A percentile compares a stretch with the other conserved stretches of the same genome.
Conservation (phyloP, 1,140 invertebrate species). For the Drosophila gunungcola region DNA sequence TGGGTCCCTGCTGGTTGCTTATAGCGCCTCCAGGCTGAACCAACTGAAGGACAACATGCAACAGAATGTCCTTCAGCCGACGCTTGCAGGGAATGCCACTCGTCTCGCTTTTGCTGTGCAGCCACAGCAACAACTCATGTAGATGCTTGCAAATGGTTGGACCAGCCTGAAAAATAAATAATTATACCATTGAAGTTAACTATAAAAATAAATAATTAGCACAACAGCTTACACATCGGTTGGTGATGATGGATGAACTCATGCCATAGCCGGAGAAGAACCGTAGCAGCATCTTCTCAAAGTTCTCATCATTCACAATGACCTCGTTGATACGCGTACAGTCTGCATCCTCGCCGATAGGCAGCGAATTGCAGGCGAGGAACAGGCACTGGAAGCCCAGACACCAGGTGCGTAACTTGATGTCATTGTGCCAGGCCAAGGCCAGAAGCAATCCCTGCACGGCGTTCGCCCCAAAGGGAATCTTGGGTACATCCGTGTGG, state of each 20-base stretch:
- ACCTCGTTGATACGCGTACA: conserved; percentile 86
- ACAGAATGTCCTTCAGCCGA: conserved; percentile 88
- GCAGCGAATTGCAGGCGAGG: conserved; percentile 86
- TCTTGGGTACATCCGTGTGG: conserved; percentile 88
- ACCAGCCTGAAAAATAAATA: conserved; percentile 87
- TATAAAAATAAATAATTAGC: background rate
- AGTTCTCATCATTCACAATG: conserved; percentile 89
- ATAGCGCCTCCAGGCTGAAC: conserved; percentile 90
- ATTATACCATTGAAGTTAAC: background rate
- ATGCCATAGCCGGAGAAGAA: conserved; percentile 89
- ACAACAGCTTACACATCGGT: conserved; percentile 73
- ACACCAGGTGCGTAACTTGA: conserved; percentile 91
- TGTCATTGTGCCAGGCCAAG: conserved; percentile 88
- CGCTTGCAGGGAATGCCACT: conserved; percentile 87
- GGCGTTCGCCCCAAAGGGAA: conserved; percentile 89
- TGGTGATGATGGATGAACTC: conserved; percentile 78
- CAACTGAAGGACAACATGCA: conserved; percentile 90
- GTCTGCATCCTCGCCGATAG: conserved; percentile 67
- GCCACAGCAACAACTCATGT: conserved; percentile 89
- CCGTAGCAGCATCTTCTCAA: conserved; percentile 90
- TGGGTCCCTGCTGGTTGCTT: conserved; percentile 89
- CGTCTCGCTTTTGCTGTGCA: conserved; percentile 90
- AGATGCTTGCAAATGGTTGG: conserved; percentile 91
- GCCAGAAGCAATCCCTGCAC: conserved; percentile 90
- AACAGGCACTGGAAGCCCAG: conserved; percentile 89